These are phyloP conservation scores for Nothoprocta perdicaria DNA, from an alignment of 2,113 vertebrate genomes.

Conservation along the genomic window DNA sequence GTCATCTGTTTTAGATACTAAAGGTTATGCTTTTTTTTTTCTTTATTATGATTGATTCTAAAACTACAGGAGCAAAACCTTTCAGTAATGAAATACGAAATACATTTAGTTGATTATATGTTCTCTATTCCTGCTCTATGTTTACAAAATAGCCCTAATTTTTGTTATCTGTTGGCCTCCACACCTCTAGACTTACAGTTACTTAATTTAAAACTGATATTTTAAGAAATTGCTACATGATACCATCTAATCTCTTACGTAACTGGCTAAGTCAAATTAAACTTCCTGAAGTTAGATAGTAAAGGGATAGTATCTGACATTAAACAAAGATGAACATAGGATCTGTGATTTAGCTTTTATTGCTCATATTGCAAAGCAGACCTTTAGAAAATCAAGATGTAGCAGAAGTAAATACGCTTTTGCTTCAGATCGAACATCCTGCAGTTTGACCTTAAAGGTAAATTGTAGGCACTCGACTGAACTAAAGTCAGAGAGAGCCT, in stretches of 20 bases:
- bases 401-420: background rate
- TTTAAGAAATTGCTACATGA: background rate
- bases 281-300: constrained; percentile 26
- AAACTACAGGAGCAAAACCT: constrained; percentile 39
- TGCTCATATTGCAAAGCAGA: background rate
- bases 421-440: constrained; percentile 10
- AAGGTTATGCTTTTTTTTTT: constrained; percentile 69
- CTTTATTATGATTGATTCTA: constrained; percentile 55
- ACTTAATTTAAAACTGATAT: background rate
- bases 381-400: constrained; percentile 15
- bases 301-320: constrained; percentile 19
- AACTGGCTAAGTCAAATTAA: background rate
- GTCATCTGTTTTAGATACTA: constrained; percentile 63
- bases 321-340: constrained; percentile 24
- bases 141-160: background rate
- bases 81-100: constrained; percentile 67
- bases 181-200: background rate
- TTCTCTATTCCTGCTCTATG: background rate
- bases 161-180: background rate
- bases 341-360: background rate
- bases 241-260: constrained; percentile 39
- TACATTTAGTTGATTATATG: background rate
- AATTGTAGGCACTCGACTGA: background rate
- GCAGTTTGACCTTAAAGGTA: constrained; percentile 28
- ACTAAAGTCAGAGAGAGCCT: background rate